These are phyloP conservation scores for Bergia puertoricense DNA, from an alignment of 92 coral and sea anemone genomes.

Conservation along the genomic window DNA sequence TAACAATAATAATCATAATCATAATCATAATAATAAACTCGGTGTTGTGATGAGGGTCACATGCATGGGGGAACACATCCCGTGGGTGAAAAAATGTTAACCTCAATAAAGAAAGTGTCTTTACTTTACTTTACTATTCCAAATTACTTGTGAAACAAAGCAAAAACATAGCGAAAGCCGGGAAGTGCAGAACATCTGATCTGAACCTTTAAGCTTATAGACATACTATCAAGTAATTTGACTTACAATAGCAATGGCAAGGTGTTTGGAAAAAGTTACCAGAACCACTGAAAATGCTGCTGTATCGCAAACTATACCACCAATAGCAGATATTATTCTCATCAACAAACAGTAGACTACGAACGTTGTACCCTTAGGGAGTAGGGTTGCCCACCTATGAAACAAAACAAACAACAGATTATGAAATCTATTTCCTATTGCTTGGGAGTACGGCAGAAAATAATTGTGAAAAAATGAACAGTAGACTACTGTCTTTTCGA, in stretches of 20 bases:
- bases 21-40: too few relatives aligned
- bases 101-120: too few relatives aligned
- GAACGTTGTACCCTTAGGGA: neutral
- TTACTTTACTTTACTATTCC: too few relatives aligned
- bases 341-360: neutral
- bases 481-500: too few relatives aligned
- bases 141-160: too few relatives aligned
- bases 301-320: neutral
- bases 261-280: neutral
- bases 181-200: too few relatives aligned
- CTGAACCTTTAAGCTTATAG: too few relatives aligned
- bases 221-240: neutral
- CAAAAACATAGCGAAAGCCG: too few relatives aligned
- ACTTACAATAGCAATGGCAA: slow-evolving; percentile 4
- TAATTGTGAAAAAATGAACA: neutral
- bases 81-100: too few relatives aligned
- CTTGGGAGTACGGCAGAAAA: neutral
- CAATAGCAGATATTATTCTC: neutral
- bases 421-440: neutral
- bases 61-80: too few relatives aligned
- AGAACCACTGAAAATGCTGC: neutral
- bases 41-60: too few relatives aligned
- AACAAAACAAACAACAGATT: neutral
- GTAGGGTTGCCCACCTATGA: neutral
- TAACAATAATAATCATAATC: too few relatives aligned